These are phyloP conservation scores for Cisticola juncidis DNA, from an alignment of 2,113 vertebrate species.

Conservation along the genomic window DNA sequence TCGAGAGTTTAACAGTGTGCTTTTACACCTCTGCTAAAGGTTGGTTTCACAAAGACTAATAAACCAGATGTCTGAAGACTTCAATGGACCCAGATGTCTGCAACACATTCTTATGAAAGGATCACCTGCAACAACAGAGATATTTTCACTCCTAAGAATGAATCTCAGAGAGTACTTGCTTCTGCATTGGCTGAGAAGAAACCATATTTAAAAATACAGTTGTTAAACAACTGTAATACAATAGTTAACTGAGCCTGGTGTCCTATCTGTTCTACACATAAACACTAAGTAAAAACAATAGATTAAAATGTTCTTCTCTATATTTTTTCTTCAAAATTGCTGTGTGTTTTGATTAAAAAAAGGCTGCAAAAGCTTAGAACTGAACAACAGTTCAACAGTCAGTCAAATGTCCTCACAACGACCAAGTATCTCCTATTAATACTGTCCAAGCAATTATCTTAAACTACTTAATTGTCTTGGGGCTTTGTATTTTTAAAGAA, in stretches of 20 bases:
- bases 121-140: not conserved
- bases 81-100: not conserved
- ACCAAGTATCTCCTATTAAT: accelerated
- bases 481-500: not conserved
- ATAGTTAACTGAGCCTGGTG: not conserved
- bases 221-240: not conserved
- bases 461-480: not conserved
- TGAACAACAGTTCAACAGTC: not conserved
- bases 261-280: not conserved
- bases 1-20: not conserved
- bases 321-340: not conserved
- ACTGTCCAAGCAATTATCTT: not conserved
- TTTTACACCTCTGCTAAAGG: not conserved
- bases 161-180: not conserved
- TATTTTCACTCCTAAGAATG: not conserved
- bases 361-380: not conserved
- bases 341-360: not conserved
- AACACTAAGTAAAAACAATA: not conserved
- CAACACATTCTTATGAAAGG: not conserved
- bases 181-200: not conserved
- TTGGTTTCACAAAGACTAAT: not conserved
- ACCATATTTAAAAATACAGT: not conserved
- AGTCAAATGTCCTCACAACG: not conserved
- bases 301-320: not conserved
- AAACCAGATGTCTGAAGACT: not conserved